Evolutionary conservation across 2,888 invertebrate species (phyloP), one percentile per base, ranked within the genome.

Genomic region (Tipula helvola): DNA sequence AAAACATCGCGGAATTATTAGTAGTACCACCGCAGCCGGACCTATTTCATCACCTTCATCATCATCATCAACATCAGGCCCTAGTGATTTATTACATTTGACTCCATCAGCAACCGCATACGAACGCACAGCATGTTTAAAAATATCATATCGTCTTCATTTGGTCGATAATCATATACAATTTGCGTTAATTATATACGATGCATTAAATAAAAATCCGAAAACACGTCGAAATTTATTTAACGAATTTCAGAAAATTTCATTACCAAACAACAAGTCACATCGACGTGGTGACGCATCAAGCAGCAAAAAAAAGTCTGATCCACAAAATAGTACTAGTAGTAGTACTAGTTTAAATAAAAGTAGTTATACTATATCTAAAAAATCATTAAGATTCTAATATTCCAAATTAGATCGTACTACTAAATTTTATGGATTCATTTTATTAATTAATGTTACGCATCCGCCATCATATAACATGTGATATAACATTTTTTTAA

Each of bases 101-200:
- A 84, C 84, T 0, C 84, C 84, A n/a, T 84, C 84, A 39, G n/a
- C 84, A 84, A 39, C n/a, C n/a, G 84, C 86, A 42, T 88, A 88
- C 87, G 89, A 90, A 87, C 88, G 90, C 16, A 88, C 88, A 41
- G 89, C 89, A 7, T 89, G 89, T 87, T 87, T 90, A 87, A 89
- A 89, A 86, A 88, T 90, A 71, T 90, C 90, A 18, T 90, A 90
- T 88, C 87, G 89, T 36, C 89, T 89, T 41, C 88, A 89, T 41
- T 47, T 88, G 13, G 87, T 88, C 41, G 89, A 89, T 87, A 89
- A 90, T 87, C 88, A 89, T 87, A 87, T 90, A 86, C 89, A 90
- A 88, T 90, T 90, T 86, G 89, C 89, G 8, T 88, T 90, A 86
- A 89, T 90, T 13, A 89, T 90, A 83, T 90, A 90, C 88, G 89